Evolutionary conservation across 2,888 invertebrate genomes (phyloP), one percentile per base, ranked within the genome.

Genomic region (Drosophila neonasuta): DNA sequence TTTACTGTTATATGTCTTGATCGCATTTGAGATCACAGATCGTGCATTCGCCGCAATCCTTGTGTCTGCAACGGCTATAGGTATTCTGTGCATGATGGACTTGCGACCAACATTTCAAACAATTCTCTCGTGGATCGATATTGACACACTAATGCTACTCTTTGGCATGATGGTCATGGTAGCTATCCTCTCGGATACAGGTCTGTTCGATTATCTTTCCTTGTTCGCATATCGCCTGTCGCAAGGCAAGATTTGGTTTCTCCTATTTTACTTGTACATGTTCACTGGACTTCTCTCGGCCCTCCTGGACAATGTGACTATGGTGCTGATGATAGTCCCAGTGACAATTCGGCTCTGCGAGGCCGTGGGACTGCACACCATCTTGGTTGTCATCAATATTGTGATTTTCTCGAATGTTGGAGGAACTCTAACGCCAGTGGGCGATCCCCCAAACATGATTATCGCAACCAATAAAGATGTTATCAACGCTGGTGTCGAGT

Each of bases 321-420:
- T 95, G 1, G 93, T 95, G 30, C 88, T 96, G 24, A 90, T 96
- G 8, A 93, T 95, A 91, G 94, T 95, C 0, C 96, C 96, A 0
- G 93, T 92, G 93, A 1, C 90, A 95, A 20, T 95, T 94, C 92
- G 93, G 91, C 92, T 97, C 9, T 97, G 97, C 86, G 97, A 97
- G 90, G 96, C 96, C 15, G 94, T 96, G 93, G 94, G 95, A 74
- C 88, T 97, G 51, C 95, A 97, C 88, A 97, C 97, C 0, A 94
- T 95, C 0, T 95, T 96, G 0, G 94, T 97, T 20, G 90, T 97
- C 60, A 96, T 97, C 90, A 94, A 95, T 0, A 95, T 96, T 93
- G 94, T 97, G 15, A 93, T 97, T 64, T 97, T 95, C 89, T 96
- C 97, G 5, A 98, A 98, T 87, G 95, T 97, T 48, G 97, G 97